Base-by-base conservation (phyloP, 2,797 vertebrate genomes). In the Esox masquinongy region DNA sequence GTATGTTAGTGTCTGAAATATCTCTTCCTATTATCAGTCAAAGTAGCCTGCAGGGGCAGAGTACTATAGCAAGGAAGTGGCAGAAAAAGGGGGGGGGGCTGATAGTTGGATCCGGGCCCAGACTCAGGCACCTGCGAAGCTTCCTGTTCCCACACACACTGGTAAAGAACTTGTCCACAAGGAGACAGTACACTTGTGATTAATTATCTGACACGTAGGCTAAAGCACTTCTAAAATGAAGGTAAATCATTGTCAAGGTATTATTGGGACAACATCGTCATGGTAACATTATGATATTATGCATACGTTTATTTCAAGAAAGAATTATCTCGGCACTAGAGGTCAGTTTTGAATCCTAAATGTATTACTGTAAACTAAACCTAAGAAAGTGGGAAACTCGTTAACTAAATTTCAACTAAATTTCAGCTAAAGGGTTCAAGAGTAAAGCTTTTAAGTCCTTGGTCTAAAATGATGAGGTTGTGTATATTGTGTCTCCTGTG, bases 121-220 rank as follows among this genome's bases (percentile, higher is more conserved):
- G 56, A 61, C 56, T 61, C 11, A 71, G 22, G 3, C 78, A 80
- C 78, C 78, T 86, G 77, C 64, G 72, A 69, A 63, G 26, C 47
- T 24, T 61, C 56, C 56, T 24, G 56, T 61, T 61, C 56, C 56
- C 56, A 61, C 22, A 61, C 24, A 56, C 16, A 15, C 3, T 56
- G 53, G 53, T 56, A 7, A 22, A n/a, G 19, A 56, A 56, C n/a
- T 19, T 22, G 53, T 22, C 8, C 53, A 56, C 53, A 61, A 61
- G 22, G 56, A n/a, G 6, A 56, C 53, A 56, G 12, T 1, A n/a
- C 19, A 56, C 53, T 56, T 56, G 53, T n/a, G 53, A 61, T 61
- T 26, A 3, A 61, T 61, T 61, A 0, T 56, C 9, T 56, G 53
- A 61, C 11, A 61, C 12, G 56, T 24, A 24, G 56, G 22, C 56